Evolutionary conservation across 2,113 vertebrate species (phyloP), one percentile per base, ranked within the genome.

Genomic region (Bufo gargarizans): DNA sequence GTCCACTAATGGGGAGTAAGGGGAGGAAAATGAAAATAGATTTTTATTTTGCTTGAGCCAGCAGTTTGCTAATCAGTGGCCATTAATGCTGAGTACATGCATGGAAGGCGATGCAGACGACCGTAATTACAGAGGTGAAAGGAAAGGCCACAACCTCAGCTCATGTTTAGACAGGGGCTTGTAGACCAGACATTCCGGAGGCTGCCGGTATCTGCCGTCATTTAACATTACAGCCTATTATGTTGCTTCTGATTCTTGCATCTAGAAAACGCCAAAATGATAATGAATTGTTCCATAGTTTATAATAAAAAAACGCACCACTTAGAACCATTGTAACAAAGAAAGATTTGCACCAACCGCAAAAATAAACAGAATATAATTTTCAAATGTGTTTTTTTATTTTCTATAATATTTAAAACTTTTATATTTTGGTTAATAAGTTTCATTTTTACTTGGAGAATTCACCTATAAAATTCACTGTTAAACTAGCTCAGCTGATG

Each of bases 61-160:
- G 82, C n/a, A 33, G 59, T 84, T 84, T 69, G 47, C 49, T 84
- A 71, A 69, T 84, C 82, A 33, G 17, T 84, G 49, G 49, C 55
- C 20, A 49, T 84, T 69, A 71, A 71, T 17, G 63, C 20, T 55
- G 47, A 56, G 7, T 59, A 59, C n/a, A 59, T 8, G 3, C 61
- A 67, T 67, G 12, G 49, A 71, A 53, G 49, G 63, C 55, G 82
- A 55, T 17, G 63, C 6, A 19, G 4, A 58, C 22, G 45, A 82
- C 17, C 16, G 50, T 63, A 63, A 65, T 82, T 65, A 65, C 17
- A 20, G 4, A 4, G 58, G 17, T 47, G n/a, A 56, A 45, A 7
- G 45, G 20, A 77, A 17, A 58, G 79, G 56, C 79, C 58, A 82
- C 58, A 45, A 61, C 78, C 13, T 45, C 8, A 1, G n/a, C 4